These are phyloP conservation scores for Phalacrocorax aristotelis DNA, from an alignment of 2,113 vertebrate species.

Conservation along the genomic window DNA sequence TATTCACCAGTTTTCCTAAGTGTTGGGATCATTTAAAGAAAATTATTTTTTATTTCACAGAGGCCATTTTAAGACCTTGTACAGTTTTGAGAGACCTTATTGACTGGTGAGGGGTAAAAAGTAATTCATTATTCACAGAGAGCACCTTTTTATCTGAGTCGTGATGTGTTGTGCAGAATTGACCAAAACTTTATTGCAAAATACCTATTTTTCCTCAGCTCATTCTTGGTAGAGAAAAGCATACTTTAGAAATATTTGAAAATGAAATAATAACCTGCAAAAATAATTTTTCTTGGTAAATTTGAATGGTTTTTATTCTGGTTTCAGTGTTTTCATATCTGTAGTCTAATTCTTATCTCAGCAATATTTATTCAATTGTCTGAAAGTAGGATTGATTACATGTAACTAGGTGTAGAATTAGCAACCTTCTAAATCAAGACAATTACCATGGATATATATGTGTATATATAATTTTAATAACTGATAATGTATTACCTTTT, in stretches of 20 bases:
- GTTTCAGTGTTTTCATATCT: not conserved
- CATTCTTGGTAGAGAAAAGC: not conserved
- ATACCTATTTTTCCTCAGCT: rapidly evolving
- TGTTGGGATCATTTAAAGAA: not conserved
- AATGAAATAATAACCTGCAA: not conserved
- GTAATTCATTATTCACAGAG: not conserved
- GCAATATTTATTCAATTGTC: not conserved
- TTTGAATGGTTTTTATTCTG: not conserved
- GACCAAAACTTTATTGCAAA: not conserved
- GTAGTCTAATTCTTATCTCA: not conserved
- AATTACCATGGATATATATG: not conserved
- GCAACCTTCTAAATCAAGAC: not conserved
- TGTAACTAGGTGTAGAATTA: not conserved
- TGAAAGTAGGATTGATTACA: not conserved
- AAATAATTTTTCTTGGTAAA: not conserved
- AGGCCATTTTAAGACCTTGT: not conserved
- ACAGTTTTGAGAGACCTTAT: not conserved
- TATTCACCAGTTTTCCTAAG: not conserved
- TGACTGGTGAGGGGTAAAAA: not conserved
- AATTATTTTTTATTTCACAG: not conserved
- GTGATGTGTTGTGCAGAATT: not conserved
- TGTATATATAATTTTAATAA: not conserved
- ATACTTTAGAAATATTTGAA: not conserved
- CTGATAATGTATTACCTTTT: not conserved
- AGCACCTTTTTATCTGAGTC: not conserved